A percentile compares a stretch with the other conserved stretches of the same genome.
phyloP scores from a whole-genome alignment of 1,140 invertebrate species.

The Microplitis mediator region DNA sequence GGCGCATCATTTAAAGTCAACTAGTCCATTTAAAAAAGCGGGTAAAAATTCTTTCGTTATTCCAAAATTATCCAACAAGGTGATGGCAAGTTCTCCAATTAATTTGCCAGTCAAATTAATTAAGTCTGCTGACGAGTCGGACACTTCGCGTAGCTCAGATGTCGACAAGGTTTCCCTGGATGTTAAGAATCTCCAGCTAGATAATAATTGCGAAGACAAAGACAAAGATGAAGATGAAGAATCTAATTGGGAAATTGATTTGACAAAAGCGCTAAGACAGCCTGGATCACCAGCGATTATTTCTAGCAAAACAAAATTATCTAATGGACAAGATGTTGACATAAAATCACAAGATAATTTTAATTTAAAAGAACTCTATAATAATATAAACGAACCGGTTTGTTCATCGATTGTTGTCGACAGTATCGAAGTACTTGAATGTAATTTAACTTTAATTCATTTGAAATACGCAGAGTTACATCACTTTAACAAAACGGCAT shows the following conservation, averaged over 20 bases:
- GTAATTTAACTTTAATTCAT: constrained; percentile 47
- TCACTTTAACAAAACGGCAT: constrained; percentile 43
- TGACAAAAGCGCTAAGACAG: constrained; percentile 40
- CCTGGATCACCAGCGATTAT: constrained; percentile 14
- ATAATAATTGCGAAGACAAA: neutral
- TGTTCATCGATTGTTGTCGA: neutral
- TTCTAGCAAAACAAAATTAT: constrained; percentile 19
- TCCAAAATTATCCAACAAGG: constrained; percentile 40
- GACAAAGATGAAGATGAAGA: constrained; percentile 7
- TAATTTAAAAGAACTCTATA: constrained; percentile 7
- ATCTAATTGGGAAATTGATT: constrained; percentile 41
- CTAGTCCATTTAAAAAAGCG: neutral
- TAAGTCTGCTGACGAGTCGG: too few species aligned
- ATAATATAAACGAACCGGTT: constrained; percentile 6
- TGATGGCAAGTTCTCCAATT: neutral
- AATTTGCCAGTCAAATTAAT: neutral
- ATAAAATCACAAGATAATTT: constrained; percentile 7
- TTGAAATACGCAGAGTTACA: constrained; percentile 33
- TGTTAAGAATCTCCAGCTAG: neutral
- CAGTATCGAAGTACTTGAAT: constrained; percentile 16
- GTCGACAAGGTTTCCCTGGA: neutral
- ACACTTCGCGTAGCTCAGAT: too few species aligned
- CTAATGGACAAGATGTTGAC: neutral
- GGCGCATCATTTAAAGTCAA: constrained; percentile 49
- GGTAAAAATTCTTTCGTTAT: constrained; percentile 40